These are phyloP conservation scores for Calephelis perditalis DNA, from an alignment of 2,888 invertebrate genomes.

Conservation along the genomic window DNA sequence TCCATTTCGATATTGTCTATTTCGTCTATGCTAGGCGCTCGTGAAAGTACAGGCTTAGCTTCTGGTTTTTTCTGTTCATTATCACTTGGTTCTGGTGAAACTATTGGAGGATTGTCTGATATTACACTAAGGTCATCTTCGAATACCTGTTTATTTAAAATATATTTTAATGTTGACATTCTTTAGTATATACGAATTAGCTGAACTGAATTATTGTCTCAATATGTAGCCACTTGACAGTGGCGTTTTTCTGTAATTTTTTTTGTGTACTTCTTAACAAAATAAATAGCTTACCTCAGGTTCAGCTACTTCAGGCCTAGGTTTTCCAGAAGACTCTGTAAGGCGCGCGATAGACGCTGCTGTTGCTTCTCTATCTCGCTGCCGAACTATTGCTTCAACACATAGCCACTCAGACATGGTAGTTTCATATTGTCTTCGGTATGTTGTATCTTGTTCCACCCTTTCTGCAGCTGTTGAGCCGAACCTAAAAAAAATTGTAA, in stretches of 20 bases:
- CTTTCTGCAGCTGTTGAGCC: slow-evolving; percentile 83
- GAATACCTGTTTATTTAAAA: slow-evolving; percentile 56
- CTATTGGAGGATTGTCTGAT: slow-evolving; percentile 73
- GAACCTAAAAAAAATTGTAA: slow-evolving; percentile 64
- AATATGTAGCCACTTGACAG: too few species aligned
- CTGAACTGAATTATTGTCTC: too few species aligned
- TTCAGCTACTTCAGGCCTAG: slow-evolving; percentile 51
- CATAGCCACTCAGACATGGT: slow-evolving; percentile 97
- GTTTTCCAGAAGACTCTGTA: slow-evolving; percentile 82
- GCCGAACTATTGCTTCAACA: slow-evolving; percentile 93
- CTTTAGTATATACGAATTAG: too few species aligned
- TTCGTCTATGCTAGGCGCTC: slow-evolving; percentile 72
- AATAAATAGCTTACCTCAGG: not conserved
- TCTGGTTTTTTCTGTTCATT: slow-evolving; percentile 58
- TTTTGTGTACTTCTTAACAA: too few species aligned
- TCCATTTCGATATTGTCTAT: slow-evolving; percentile 67
- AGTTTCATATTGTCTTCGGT: slow-evolving; percentile 89
- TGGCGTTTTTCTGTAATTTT: too few species aligned
- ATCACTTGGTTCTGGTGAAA: slow-evolving; percentile 71
- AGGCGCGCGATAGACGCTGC: slow-evolving; percentile 91
- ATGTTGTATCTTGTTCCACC: slow-evolving; percentile 80
- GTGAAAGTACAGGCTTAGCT: slow-evolving; percentile 55
- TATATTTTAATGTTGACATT: too few species aligned
- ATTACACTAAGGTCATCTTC: slow-evolving; percentile 78
- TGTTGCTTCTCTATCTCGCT: slow-evolving; percentile 88